phyloP scores from a whole-genome alignment of 2,888 invertebrate genomes.

The Eueremaeus valkanovi region DNA sequence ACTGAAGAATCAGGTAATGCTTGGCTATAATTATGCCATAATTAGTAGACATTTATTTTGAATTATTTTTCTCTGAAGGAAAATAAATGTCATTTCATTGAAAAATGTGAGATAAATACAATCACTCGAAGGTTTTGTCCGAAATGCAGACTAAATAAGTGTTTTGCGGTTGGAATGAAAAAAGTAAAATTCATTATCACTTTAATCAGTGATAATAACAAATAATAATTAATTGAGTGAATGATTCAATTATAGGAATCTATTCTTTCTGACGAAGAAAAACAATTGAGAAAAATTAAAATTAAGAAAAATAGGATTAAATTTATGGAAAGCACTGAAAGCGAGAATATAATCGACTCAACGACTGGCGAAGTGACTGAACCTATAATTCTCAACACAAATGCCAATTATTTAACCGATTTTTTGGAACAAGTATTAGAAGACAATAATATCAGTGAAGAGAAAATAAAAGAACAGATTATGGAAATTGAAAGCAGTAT shows the following conservation, averaged over 20 bases:
- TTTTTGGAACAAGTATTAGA: too few relatives aligned
- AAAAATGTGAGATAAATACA: not conserved
- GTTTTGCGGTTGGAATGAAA: not conserved
- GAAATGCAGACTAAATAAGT: not conserved
- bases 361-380: not conserved
- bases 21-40: not conserved
- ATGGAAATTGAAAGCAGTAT: too few relatives aligned
- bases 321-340: not conserved
- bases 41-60: too few relatives aligned
- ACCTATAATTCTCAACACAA: not conserved
- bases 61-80: not conserved
- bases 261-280: not conserved
- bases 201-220: not conserved
- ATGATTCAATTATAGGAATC: not conserved
- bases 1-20: not conserved
- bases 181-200: not conserved
- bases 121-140: not conserved
- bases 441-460: too few relatives aligned
- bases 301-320: not conserved
- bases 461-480: too few relatives aligned
- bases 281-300: not conserved
- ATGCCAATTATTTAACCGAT: too few relatives aligned
- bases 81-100: not conserved
- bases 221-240: not conserved
- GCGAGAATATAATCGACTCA: not conserved